These are phyloP conservation scores for Brachymystax lenok DNA, from an alignment of 2,797 vertebrate species.

Conservation along the genomic window DNA sequence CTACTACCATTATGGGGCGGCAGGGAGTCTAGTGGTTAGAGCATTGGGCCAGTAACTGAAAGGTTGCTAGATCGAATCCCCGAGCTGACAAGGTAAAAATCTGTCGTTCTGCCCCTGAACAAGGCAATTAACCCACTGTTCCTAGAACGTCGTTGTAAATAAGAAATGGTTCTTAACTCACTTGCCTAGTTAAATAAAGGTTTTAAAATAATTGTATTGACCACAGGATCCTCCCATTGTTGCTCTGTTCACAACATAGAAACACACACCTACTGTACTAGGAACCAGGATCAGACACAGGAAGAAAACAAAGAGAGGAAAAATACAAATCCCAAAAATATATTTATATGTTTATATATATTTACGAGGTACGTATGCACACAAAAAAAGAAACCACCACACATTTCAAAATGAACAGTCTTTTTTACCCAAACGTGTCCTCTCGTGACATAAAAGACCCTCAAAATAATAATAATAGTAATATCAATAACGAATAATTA, in stretches of 20 bases:
- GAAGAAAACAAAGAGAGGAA: conserved; percentile 42
- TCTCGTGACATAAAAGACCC: conserved; percentile 36
- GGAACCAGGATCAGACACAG: conserved; percentile 45
- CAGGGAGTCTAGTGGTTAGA: too few species aligned
- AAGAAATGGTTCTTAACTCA: too few species aligned
- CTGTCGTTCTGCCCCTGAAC: too few species aligned
- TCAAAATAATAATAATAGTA: conserved; percentile 53
- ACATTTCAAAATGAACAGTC: conserved; percentile 70
- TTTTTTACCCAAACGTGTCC: conserved; percentile 63
- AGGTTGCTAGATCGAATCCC: too few species aligned
- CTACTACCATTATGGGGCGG: neutral
- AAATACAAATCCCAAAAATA: conserved; percentile 81
- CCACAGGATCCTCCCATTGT: neutral
- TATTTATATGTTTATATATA: conserved; percentile 79
- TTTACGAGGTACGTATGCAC: conserved; percentile 82
- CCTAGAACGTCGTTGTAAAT: too few species aligned
- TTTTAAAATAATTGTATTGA: neutral
- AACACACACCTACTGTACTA: conserved; percentile 27
- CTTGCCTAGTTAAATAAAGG: too few species aligned
- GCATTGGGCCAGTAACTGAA: too few species aligned
- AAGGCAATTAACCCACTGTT: too few species aligned
- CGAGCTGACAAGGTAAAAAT: too few species aligned
- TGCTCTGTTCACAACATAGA: conserved; percentile 32
- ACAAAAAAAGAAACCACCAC: conserved; percentile 66
- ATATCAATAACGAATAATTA: conserved; percentile 61